Conservation (phyloP, 92 coral and sea anemone genomes). For the Paramuricea clavata region DNA sequence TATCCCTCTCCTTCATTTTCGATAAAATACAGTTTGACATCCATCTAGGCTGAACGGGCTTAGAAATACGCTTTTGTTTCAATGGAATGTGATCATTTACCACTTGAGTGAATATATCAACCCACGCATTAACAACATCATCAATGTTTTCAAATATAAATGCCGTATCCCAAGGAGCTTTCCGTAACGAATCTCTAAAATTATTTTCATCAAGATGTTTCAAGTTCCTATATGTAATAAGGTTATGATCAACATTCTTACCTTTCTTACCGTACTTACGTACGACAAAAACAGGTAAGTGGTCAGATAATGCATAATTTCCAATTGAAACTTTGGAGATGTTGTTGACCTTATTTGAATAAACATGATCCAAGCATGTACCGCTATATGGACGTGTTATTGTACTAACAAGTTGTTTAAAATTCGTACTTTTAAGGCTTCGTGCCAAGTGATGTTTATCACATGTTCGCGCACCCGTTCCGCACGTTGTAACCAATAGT, state of each 20-base stretch:
- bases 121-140: background rate
- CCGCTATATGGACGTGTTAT: too few species aligned
- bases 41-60: background rate
- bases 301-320: too few species aligned
- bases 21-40: background rate
- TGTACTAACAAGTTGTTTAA: too few species aligned
- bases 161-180: background rate
- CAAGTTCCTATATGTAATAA: background rate
- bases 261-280: background rate
- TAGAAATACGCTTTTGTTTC: background rate
- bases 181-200: background rate
- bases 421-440: too few species aligned
- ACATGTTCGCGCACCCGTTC: too few species aligned
- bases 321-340: too few species aligned
- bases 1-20: background rate
- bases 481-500: too few species aligned
- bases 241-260: background rate
- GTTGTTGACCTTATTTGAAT: too few species aligned
- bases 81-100: background rate
- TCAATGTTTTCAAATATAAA: background rate
- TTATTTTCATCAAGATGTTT: background rate
- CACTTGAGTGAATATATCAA: background rate
- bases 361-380: too few species aligned
- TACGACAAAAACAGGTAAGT: background rate
- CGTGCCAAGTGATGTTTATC: too few species aligned